Percentiles rank a stretch among this genome's conserved stretches.
phyloP scores from a whole-genome alignment of 1,140 invertebrate species.

The Helicoverpa armigera region DNA sequence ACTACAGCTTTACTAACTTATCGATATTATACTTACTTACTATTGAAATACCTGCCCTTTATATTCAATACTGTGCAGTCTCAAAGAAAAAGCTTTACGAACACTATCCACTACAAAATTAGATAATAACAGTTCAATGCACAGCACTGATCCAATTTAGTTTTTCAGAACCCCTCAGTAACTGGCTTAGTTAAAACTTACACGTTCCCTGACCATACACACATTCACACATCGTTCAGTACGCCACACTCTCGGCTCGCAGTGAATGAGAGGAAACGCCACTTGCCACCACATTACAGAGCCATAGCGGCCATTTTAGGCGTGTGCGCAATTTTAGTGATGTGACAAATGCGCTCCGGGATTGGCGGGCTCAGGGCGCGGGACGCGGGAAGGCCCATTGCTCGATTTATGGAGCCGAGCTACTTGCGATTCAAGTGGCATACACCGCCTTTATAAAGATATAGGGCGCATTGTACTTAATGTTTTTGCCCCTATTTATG shows the following conservation, averaged over 20 bases:
- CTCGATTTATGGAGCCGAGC: conserved; percentile 31
- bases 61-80: too few relatives aligned
- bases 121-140: too few relatives aligned
- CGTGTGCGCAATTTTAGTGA: conserved; percentile 42
- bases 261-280: neutral
- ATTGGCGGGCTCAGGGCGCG: conserved; percentile 6
- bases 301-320: conserved; percentile 31
- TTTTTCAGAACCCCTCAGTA: neutral
- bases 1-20: too few relatives aligned
- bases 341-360: conserved; percentile 39
- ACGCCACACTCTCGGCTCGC: neutral
- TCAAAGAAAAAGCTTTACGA: too few relatives aligned
- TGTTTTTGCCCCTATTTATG: conserved; percentile 44
- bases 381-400: conserved; percentile 15
- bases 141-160: neutral
- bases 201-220: neutral
- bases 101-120: too few relatives aligned
- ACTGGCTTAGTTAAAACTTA: neutral
- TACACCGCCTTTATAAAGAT: conserved; percentile 44
- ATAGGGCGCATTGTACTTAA: conserved; percentile 46
- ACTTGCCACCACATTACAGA: conserved; percentile 34
- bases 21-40: too few relatives aligned
- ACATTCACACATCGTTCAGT: conserved; percentile 4
- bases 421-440: conserved; percentile 49
- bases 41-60: too few relatives aligned